Conservation (phyloP, 1,140 invertebrate species). For the Lordiphosa mommai region DNA sequence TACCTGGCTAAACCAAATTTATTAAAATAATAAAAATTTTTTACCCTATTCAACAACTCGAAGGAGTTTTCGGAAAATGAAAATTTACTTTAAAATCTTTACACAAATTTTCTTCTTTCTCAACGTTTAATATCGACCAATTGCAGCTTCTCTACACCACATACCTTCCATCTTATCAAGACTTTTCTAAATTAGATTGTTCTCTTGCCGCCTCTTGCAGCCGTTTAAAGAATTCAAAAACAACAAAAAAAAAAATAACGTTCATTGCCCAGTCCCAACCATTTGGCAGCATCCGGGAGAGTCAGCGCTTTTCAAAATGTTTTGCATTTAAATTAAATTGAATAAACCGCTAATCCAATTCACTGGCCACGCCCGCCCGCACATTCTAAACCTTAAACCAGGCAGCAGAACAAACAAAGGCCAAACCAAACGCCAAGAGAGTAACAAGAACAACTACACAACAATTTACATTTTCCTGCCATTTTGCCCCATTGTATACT, state of each 20-base stretch:
- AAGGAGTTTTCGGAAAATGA: not conserved
- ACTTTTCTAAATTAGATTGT: too few relatives aligned
- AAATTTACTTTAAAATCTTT: not conserved
- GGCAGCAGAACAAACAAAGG: slow-evolving; percentile 35
- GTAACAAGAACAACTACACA: slow-evolving; percentile 25
- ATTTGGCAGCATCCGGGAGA: slow-evolving; percentile 13
- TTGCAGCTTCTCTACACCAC: too few relatives aligned
- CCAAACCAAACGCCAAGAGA: slow-evolving; percentile 20
- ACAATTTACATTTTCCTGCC: slow-evolving; percentile 36
- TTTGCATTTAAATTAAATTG: slow-evolving; percentile 74
- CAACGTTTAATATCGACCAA: too few relatives aligned
- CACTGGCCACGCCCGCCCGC: slow-evolving; percentile 19
- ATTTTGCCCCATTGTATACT: slow-evolving; percentile 7
- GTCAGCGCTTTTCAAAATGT: slow-evolving; percentile 53
- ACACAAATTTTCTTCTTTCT: not conserved
- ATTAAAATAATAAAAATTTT: not conserved
- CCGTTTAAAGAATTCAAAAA: not conserved
- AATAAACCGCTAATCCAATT: slow-evolving; percentile 69
- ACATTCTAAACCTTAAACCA: slow-evolving; percentile 1
- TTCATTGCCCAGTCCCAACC: too few relatives aligned
- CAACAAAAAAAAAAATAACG: not conserved
- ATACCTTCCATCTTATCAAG: too few relatives aligned
- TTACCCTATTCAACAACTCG: not conserved
- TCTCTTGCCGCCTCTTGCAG: too few relatives aligned
- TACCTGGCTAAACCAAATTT: not conserved